Evolutionary conservation across 2,888 invertebrate species (phyloP), one percentile per base, ranked within the genome.

Genomic region (Oscheius sp.): DNA sequence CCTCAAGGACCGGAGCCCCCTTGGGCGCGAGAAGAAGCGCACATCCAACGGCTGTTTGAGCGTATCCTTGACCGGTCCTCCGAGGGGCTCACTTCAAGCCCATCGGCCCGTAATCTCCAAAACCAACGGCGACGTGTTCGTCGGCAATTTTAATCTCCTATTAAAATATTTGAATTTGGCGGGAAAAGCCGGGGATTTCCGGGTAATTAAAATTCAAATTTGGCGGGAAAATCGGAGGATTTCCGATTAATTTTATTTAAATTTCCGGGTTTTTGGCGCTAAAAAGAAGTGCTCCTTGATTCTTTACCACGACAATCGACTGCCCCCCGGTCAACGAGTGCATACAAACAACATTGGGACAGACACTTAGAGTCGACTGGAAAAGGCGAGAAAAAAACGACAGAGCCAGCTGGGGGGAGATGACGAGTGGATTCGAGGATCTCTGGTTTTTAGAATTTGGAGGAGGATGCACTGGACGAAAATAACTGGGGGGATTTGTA

Each of bases 11-110:
- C 27, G 52, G 52, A 35, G 35, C 9, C 35, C 9, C 66, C 27
- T 16, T 29, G 49, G 66, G 49, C 52, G 66, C 66, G 66, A 49
- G 66, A 66, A 66, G 66, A 66, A 66, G 66, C 66, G 46, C 66
- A 49, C 66, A 27, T 66, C 52, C 29, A n/a, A n/a, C 49, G 52
- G 66, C 35, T 66, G 66, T 66, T 66, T 66, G 66, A 66, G 66
- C 46, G 29, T 27, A 27, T 66, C 49, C 66, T 66, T 66, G 66
- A 66, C 66, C 66, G 66, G 66, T 66, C 45, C 45, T 7, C 49
- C 21, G 35, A 9, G 9, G 35, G 35, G 9, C 9, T 3, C 35
- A 6, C 35, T 35, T 35, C 35, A 35, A 35, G 35, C 35, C n/a
- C n/a, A n/a, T n/a, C n/a, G n/a, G n/a, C n/a, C n/a, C 35, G 35